Evolutionary conservation across 2,888 invertebrate species (phyloP).

Genomic region (Gari tellinella): DNA sequence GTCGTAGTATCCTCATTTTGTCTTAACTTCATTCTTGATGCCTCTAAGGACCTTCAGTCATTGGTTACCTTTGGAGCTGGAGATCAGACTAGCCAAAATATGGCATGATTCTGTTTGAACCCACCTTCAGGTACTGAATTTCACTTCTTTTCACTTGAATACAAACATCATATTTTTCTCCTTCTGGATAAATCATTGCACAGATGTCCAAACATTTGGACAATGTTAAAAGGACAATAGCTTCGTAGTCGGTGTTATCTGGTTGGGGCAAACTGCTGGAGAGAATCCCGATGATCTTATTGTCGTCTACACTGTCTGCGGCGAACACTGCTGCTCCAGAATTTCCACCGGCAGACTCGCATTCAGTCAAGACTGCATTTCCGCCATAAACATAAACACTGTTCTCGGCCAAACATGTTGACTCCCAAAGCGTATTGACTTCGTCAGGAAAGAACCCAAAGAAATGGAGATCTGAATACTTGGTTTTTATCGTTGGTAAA

Average conservation of each 20-base stretch:
- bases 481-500: slow-evolving; percentile 63
- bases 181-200: slow-evolving; percentile 70
- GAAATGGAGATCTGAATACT: slow-evolving; percentile 72
- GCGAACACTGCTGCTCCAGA: slow-evolving; percentile 78
- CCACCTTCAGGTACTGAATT: no score
- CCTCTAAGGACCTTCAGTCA: no score
- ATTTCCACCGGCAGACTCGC: slow-evolving; percentile 76
- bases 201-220: slow-evolving; percentile 78
- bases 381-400: slow-evolving; percentile 66
- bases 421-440: slow-evolving; percentile 63
- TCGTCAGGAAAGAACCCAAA: slow-evolving; percentile 68
- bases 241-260: slow-evolving; percentile 58
- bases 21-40: no score
- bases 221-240: slow-evolving; percentile 75
- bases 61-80: no score
- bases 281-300: slow-evolving; percentile 76
- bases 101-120: no score
- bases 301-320: slow-evolving; percentile 65
- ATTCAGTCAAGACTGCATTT: slow-evolving; percentile 73
- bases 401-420: slow-evolving; percentile 67
- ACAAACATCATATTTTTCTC: slow-evolving; percentile 68
- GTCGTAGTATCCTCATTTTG: no score
- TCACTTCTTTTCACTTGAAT: no score
- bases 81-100: no score
- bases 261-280: slow-evolving; percentile 69